Evolutionary conservation across 2,113 vertebrate species (phyloP).

Genomic region (Naja naja): DNA sequence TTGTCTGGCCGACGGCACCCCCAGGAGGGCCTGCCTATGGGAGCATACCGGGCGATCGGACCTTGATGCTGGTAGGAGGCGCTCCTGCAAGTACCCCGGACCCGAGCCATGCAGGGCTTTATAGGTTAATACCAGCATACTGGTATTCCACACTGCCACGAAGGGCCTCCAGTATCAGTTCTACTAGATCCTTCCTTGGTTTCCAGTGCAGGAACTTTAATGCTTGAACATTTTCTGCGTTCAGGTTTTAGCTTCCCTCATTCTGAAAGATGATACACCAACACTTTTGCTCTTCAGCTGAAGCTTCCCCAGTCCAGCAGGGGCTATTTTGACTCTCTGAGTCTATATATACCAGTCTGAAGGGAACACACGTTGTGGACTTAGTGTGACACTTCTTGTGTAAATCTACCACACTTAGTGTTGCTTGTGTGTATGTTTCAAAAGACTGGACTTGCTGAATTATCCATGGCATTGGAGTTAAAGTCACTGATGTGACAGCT

Average conservation of each 20-base stretch:
- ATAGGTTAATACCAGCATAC: no score
- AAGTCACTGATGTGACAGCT: not conserved
- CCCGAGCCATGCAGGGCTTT: no score
- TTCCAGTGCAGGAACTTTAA: not conserved
- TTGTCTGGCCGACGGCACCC: no score
- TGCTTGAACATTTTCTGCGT: constrained; percentile 13
- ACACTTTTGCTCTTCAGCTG: not conserved
- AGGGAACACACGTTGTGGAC: not conserved
- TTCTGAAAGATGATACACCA: constrained; percentile 35
- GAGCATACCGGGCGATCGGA: no score
- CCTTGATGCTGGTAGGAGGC: no score
- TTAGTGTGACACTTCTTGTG: not conserved
- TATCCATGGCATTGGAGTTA: not conserved
- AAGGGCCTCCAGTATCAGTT: not conserved
- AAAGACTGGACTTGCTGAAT: not conserved
- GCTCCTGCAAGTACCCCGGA: no score
- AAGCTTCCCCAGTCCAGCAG: not conserved
- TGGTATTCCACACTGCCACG: not conserved
- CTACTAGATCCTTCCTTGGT: not conserved
- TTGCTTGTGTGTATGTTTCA: not conserved
- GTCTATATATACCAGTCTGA: not conserved
- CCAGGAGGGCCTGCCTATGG: no score
- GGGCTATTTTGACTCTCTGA: constrained; percentile 33
- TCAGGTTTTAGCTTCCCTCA: constrained; percentile 9
- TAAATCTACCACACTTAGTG: not conserved